A percentile compares a stretch with the other conserved stretches of the same genome.
phyloP scores from a whole-genome alignment of 2,797 vertebrate genomes.

The Danio tinwini region DNA sequence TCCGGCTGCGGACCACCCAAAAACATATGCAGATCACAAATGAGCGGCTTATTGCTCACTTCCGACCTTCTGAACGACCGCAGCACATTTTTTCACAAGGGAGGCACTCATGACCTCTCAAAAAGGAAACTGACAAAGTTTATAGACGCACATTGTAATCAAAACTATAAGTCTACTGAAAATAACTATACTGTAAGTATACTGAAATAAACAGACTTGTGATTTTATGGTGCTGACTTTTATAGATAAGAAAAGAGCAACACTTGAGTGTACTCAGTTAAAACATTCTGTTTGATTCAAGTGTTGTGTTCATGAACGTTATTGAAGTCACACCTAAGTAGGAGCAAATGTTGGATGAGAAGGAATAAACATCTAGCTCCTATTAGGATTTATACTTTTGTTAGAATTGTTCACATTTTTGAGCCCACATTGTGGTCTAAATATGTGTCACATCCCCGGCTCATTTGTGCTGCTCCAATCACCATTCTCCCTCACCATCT shows the following conservation, averaged over 20 bases:
- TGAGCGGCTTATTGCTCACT: conserved; percentile 1
- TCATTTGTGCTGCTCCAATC: too few relatives aligned
- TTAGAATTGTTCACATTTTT: background rate
- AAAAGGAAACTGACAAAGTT: background rate
- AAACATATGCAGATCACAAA: conserved; percentile 23
- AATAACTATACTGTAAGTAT: too few relatives aligned
- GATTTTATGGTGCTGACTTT: background rate
- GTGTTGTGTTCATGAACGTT: background rate
- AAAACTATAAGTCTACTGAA: background rate
- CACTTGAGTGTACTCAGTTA: background rate
- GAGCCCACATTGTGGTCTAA: background rate
- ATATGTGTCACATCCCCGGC: too few relatives aligned
- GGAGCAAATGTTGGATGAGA: conserved; percentile 1
- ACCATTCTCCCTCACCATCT: too few relatives aligned
- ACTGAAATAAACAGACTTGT: background rate
- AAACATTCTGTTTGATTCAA: background rate
- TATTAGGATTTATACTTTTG: conserved; percentile 1
- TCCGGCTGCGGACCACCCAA: conserved; percentile 29
- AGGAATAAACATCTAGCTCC: conserved; percentile 4
- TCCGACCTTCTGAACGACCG: conserved; percentile 25
- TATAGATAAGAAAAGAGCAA: background rate
- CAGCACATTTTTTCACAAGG: background rate
- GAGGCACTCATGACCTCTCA: background rate
- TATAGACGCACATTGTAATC: background rate
- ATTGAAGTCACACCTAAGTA: background rate